A percentile compares a stretch with the other conserved stretches of the same genome.
Conservation (phyloP, 1,140 invertebrate species). For the Eulimnadia texana region DNA sequence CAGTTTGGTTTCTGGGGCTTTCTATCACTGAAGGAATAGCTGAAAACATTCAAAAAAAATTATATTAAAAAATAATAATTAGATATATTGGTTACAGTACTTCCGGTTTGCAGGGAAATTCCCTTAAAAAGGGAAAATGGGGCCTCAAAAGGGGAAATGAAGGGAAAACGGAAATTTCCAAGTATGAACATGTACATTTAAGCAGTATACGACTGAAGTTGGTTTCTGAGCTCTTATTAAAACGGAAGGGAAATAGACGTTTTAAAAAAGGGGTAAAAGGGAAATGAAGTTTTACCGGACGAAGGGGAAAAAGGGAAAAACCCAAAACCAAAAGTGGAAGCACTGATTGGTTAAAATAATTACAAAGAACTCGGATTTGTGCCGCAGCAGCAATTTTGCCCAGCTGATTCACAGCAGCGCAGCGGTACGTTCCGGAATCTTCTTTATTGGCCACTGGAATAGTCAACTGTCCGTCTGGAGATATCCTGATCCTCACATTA, state of each 20-base stretch:
- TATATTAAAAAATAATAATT: neutral
- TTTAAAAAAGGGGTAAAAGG: too few relatives aligned
- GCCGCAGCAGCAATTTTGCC: constrained; percentile 47
- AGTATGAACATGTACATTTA: too few relatives aligned
- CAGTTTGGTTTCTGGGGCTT: constrained; percentile 45
- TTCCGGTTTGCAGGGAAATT: too few relatives aligned
- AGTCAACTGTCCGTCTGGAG: constrained; percentile 39
- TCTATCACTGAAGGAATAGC: constrained; percentile 50
- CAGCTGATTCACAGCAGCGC: constrained; percentile 48
- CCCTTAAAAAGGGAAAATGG: too few relatives aligned
- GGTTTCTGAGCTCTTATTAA: too few relatives aligned
- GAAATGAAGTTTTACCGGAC: too few relatives aligned
- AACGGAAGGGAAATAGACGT: too few relatives aligned
- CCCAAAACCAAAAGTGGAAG: neutral
- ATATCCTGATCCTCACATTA: neutral
- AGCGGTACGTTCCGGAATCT: constrained; percentile 54
- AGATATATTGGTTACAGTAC: neutral
- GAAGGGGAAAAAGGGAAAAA: too few relatives aligned
- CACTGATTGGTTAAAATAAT: constrained; percentile 15
- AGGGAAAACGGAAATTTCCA: too few relatives aligned
- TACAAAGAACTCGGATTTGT: constrained; percentile 51
- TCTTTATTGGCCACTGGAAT: constrained; percentile 41
- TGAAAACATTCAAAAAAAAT: constrained; percentile 30
- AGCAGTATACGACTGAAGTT: too few relatives aligned
- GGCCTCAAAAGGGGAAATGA: too few relatives aligned